Evolutionary conservation across 2,888 invertebrate genomes (phyloP).

Genomic region (Tipula vernalis): DNA sequence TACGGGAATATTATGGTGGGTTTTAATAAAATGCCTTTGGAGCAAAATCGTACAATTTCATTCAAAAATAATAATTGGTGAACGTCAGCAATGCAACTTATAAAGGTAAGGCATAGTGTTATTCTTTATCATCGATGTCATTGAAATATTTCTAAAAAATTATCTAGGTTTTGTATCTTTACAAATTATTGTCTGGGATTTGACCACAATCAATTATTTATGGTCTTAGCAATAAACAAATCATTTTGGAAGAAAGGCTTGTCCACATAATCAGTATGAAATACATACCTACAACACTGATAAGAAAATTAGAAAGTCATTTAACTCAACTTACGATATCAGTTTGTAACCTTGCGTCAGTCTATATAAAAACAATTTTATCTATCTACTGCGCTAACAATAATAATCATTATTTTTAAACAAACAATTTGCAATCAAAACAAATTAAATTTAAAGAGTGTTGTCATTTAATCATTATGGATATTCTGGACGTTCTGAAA

Average conservation of each 20-base stretch:
- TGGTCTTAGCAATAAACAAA: neutral
- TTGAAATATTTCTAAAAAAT: neutral
- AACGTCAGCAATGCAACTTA: too few species aligned
- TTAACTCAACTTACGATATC: neutral
- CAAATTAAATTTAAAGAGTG: too few species aligned
- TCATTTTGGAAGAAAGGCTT: neutral
- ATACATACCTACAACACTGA: neutral
- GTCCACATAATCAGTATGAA: neutral
- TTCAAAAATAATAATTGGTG: too few species aligned
- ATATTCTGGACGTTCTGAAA: too few species aligned
- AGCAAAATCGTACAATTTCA: too few species aligned
- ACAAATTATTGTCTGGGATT: neutral
- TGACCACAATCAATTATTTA: neutral
- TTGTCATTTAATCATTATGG: too few species aligned
- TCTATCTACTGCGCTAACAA: neutral
- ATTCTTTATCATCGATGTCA: too few species aligned
- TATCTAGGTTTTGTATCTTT: neutral
- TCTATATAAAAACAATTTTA: neutral
- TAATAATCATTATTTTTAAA: too few species aligned
- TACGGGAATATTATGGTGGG: too few species aligned
- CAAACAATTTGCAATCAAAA: too few species aligned
- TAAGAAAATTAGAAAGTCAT: neutral
- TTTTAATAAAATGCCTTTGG: too few species aligned
- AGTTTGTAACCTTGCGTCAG: neutral
- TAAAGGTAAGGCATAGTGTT: too few species aligned